phyloP scores from a whole-genome alignment of 2,888 invertebrate genomes.

The Caenorhabditis zanzibari region DNA sequence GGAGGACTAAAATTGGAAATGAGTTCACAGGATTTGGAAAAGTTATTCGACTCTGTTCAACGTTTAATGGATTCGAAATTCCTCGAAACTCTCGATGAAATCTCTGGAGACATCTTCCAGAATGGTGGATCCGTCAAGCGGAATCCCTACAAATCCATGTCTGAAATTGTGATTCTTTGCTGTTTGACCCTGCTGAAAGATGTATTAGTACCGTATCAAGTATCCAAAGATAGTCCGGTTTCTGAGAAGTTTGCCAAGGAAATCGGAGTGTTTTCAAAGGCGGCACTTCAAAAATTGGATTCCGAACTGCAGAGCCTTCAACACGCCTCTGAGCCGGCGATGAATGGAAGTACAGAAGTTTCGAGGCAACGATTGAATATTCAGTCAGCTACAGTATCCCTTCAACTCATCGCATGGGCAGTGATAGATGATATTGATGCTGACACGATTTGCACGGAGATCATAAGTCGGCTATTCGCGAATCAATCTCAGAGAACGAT shows the following conservation, averaged over 20 bases:
- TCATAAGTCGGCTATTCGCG: conserved; percentile 71
- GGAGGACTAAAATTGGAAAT: conserved; percentile 61
- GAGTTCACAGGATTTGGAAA: conserved; percentile 61
- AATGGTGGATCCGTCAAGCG: conserved; percentile 86
- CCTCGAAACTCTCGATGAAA: conserved; percentile 68
- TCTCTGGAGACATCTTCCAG: conserved; percentile 68
- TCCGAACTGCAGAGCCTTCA: conserved; percentile 26
- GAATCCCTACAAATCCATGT: conserved; percentile 95
- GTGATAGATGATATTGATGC: conserved; percentile 88
- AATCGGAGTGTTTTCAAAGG: conserved; percentile 58
- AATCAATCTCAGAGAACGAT: conserved; percentile 52
- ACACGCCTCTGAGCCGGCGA: conserved; percentile 17
- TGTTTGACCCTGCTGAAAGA: conserved; percentile 94
- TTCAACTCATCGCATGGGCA: conserved; percentile 97
- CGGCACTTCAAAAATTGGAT: conserved; percentile 40
- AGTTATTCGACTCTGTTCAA: conserved; percentile 73
- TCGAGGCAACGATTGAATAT: conserved; percentile 85
- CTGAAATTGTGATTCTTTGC: conserved; percentile 94
- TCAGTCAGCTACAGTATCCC: conserved; percentile 97
- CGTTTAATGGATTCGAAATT: conserved; percentile 69
- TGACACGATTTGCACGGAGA: conserved; percentile 72
- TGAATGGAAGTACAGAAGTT: neutral
- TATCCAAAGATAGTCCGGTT: conserved; percentile 61
- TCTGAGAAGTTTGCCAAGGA: conserved; percentile 77
- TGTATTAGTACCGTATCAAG: conserved; percentile 85